Evolutionary conservation across 2,888 invertebrate genomes (phyloP).

Genomic region (Thelaira solivaga): DNA sequence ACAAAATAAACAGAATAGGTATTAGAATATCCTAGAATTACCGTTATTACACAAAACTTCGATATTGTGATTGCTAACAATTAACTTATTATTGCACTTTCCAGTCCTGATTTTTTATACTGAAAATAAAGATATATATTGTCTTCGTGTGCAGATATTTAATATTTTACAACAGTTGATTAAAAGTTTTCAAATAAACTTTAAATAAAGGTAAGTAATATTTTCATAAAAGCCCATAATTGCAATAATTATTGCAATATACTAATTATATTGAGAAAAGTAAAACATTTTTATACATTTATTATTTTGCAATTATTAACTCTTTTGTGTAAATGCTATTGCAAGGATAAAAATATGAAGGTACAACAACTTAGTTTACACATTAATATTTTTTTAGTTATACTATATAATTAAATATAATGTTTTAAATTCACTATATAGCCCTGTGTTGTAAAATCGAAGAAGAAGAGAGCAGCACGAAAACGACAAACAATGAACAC

Average conservation of each 20-base stretch:
- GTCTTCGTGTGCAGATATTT: slow-evolving; percentile 56
- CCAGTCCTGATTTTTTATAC: slow-evolving; percentile 14
- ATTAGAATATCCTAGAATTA: too few species aligned
- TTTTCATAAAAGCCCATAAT: too few species aligned
- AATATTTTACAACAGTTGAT: slow-evolving; percentile 19
- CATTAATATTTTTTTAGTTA: background rate
- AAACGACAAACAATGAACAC: slow-evolving; percentile 47
- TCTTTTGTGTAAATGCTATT: background rate
- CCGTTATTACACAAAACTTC: too few species aligned
- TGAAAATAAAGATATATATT: slow-evolving; percentile 4
- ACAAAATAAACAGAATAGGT: too few species aligned
- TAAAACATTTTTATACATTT: background rate
- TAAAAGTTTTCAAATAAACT: background rate
- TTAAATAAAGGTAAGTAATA: slow-evolving; percentile 46
- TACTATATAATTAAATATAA: background rate
- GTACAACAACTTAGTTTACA: slow-evolving; percentile 17
- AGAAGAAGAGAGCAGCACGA: slow-evolving; percentile 10
- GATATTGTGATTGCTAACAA: background rate
- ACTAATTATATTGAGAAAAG: background rate
- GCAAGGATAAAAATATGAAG: slow-evolving; percentile 47
- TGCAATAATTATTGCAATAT: too few species aligned
- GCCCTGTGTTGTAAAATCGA: slow-evolving; percentile 38
- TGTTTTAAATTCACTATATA: background rate
- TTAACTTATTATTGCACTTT: background rate
- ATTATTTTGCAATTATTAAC: slow-evolving; percentile 6